A percentile compares a stretch with the other conserved stretches of the same genome.
phyloP scores from a whole-genome alignment of 2,797 vertebrate genomes.

The Carapus acus region DNA sequence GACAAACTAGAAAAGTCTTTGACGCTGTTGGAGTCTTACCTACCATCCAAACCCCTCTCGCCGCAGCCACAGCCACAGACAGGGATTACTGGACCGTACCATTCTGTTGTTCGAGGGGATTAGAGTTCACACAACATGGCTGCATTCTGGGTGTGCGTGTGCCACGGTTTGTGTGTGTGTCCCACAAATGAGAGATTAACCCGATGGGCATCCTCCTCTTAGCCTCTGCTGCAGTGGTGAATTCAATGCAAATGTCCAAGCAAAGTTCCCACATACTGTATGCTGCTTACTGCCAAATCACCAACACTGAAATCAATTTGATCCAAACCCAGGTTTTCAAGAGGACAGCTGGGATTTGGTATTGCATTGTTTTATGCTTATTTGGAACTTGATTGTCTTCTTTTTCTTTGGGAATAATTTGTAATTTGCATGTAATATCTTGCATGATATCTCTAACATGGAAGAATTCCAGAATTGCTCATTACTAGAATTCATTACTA shows the following conservation, averaged over 20 bases:
- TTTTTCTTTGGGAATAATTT: no score
- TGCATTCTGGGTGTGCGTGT: conserved; percentile 68
- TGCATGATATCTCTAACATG: no score
- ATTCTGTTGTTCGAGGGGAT: conserved; percentile 82
- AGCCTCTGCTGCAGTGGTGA: conserved; percentile 49
- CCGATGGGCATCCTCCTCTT: conserved; percentile 68
- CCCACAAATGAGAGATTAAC: conserved; percentile 75
- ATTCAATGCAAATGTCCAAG: conserved; percentile 16
- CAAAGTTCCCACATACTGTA: conserved; percentile 6
- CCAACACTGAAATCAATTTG: not conserved
- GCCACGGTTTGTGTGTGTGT: conserved; percentile 60
- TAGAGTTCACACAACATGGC: conserved; percentile 79
- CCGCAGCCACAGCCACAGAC: conserved; percentile 85
- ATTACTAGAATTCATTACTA: conserved; percentile 31
- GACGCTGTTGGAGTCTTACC: conserved; percentile 69
- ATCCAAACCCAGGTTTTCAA: not conserved
- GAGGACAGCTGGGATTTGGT: not conserved
- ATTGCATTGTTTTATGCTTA: not conserved
- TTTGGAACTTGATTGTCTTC: no score
- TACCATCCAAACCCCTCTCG: conserved; percentile 80
- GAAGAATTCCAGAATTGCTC: conserved; percentile 32
- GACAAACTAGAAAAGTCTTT: conserved; percentile 66
- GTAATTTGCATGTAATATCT: no score
- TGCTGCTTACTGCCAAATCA: not conserved
- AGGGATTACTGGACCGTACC: conserved; percentile 89